Conservation (phyloP, 2,888 invertebrate species). For the Lasioglossum malachurum region DNA sequence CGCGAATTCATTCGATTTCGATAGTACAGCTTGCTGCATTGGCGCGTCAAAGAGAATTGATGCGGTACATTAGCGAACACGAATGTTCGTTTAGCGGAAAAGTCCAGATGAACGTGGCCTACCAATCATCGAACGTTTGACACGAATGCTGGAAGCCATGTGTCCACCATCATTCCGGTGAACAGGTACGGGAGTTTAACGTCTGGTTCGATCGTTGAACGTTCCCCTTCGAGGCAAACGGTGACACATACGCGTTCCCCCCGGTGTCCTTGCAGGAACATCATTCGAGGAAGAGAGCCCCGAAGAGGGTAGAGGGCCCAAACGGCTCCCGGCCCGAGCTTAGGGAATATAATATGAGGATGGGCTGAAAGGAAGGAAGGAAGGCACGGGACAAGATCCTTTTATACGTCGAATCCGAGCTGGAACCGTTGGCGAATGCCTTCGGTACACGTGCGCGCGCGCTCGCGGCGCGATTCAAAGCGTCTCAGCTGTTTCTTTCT, state of each 20-base stretch:
- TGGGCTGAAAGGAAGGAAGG: conserved; percentile 77
- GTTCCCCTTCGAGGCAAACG: conserved; percentile 3
- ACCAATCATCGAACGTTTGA: conserved; percentile 14
- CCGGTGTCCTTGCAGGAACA: conserved; percentile 33
- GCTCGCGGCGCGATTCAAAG: conserved; percentile 76
- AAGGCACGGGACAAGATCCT: conserved; percentile 82
- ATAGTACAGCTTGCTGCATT: not conserved
- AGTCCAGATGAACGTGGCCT: conserved; percentile 8
- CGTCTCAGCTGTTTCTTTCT: conserved; percentile 81
- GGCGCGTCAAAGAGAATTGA: not conserved
- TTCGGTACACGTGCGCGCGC: conserved; percentile 67
- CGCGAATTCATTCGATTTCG: conserved; percentile 7
- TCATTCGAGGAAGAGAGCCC: conserved; percentile 5
- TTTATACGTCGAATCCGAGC: conserved; percentile 77
- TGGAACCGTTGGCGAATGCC: conserved; percentile 78
- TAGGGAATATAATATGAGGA: conserved; percentile 72
- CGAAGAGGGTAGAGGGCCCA: conserved; percentile 53
- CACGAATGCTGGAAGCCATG: conserved; percentile 8
- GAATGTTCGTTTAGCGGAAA: conserved; percentile 2
- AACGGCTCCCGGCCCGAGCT: conserved; percentile 76
- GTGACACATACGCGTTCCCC: conserved; percentile 34
- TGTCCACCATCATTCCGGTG: not conserved
- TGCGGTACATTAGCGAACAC: conserved; percentile 3
- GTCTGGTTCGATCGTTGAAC: conserved; percentile 28
- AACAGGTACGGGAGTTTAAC: conserved; percentile 28